Conservation (phyloP, 2,888 invertebrate species). For the Brenthis daphne region DNA sequence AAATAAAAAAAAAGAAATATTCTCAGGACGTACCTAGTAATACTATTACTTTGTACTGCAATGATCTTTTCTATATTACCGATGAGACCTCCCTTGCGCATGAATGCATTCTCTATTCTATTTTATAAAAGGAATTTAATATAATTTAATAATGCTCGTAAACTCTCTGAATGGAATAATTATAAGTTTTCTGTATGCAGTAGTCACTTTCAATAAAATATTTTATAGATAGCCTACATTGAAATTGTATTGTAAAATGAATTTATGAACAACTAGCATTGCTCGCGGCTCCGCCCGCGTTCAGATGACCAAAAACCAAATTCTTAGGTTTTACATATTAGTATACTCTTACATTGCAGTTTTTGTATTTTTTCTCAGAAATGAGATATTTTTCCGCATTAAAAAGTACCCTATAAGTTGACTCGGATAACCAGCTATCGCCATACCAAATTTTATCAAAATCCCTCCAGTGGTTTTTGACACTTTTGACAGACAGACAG, state of each 20-base stretch:
- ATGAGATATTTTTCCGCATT: too few relatives aligned
- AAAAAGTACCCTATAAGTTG: too few relatives aligned
- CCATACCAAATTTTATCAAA: too few relatives aligned
- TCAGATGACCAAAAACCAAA: too few relatives aligned
- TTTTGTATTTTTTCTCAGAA: too few relatives aligned
- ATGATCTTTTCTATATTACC: neutral
- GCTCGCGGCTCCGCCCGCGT: too few relatives aligned
- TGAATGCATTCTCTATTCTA: neutral
- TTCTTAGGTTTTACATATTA: too few relatives aligned
- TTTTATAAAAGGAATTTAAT: conserved; percentile 16
- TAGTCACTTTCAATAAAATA: conserved; percentile 1
- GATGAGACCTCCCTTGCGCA: conserved; percentile 1
- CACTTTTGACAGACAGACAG: too few relatives aligned
- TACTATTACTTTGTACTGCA: neutral
- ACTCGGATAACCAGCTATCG: too few relatives aligned
- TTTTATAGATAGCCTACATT: conserved; percentile 21
- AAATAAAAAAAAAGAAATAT: neutral
- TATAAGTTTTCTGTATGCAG: conserved; percentile 4
- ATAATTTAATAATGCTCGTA: conserved; percentile 13
- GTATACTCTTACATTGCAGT: too few relatives aligned
- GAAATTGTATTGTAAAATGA: neutral
- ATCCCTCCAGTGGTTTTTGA: too few relatives aligned
- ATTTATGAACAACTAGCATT: too few relatives aligned
- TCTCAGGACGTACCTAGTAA: neutral
- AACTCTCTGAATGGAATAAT: conserved; percentile 14